Base-by-base conservation (phyloP, 2,888 invertebrate species). In the Seira sanloemensis region DNA sequence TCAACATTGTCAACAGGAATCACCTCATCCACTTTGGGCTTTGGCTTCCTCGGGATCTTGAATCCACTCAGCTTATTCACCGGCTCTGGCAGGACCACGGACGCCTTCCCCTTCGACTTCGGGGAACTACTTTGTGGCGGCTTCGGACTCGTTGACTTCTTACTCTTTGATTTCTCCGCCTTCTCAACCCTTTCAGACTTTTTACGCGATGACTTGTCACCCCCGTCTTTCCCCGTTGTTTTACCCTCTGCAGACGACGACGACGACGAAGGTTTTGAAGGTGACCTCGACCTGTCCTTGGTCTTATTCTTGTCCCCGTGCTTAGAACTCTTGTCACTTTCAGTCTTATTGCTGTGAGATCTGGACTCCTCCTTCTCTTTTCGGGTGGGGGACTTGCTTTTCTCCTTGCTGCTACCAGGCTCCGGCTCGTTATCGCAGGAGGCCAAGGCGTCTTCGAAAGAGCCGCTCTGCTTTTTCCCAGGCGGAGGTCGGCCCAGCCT, bases 381-480 rank as follows among this genome's bases (percentile, higher is more conserved):
- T 18, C 37, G 37, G 4, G 37, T 37, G 37, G 7, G 16, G 0
- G 74, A 27, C 26, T 75, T 82, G 16, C 69, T 77, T 18, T 62
- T 77, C n/a, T 76, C 66, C 16, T 50, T 67, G 26, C 67, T 37
- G 7, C 4, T 46, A 19, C 58, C 46, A 9, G 46, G 0, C 21
- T 66, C 71, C 0, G 23, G 58, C 9, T n/a, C 18, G 27, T 68
- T 25, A 26, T 69, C 78, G 21, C 65, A 66, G 1, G 82, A 46
- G 21, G 67, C 65, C 2, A 86, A 66, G 2, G 87, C 86, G 4
- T 87, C 87, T 76, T 87, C 87, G 68, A 87, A 87, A 16, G 78
- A 73, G 5, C 76, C 84, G 65, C 65, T 46, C 12, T 72, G 75
- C 19, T 81, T 86, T 21, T 27, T 50, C 23, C 78, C 85, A 2